A percentile compares a stretch with the other conserved stretches of the same genome.
phyloP scores from a whole-genome alignment of 2,113 vertebrate genomes.

The Gambusia affinis region DNA sequence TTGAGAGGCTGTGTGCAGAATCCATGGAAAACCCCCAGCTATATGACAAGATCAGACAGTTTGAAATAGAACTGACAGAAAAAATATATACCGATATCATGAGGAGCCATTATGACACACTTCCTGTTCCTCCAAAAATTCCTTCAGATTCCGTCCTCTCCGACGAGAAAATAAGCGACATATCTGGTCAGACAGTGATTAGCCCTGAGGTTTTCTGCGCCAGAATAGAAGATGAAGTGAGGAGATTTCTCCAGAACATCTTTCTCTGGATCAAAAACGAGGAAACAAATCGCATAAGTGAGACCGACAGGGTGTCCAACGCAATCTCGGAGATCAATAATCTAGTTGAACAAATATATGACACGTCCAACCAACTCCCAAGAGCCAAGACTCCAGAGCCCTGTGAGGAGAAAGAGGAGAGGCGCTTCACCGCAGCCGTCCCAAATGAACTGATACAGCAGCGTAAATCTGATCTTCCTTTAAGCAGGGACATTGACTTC shows the following conservation, averaged over 20 bases:
- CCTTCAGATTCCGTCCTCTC: constrained; percentile 1
- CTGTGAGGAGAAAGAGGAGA: too few species aligned
- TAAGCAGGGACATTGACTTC: too few species aligned
- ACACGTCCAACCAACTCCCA: too few species aligned
- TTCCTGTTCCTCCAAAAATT: background rate
- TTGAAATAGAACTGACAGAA: background rate
- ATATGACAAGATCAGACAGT: background rate
- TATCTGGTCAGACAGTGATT: background rate
- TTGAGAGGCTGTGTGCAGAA: too few species aligned
- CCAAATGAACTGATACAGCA: too few species aligned
- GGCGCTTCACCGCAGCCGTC: too few species aligned
- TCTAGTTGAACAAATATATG: too few species aligned
- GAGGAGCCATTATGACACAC: background rate
- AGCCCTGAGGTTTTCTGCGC: constrained; percentile 13
- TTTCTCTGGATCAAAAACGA: background rate
- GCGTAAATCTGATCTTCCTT: too few species aligned
- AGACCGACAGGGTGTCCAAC: background rate
- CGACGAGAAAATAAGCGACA: background rate
- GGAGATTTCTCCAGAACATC: background rate
- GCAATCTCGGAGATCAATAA: background rate
- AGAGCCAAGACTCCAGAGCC: too few species aligned
- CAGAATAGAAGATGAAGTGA: background rate
- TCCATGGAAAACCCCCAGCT: too few species aligned
- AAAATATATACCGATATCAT: constrained; percentile 1
- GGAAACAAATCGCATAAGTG: accelerated